Base-by-base conservation (phyloP, 2,888 invertebrate species). In the Tinea trinotella region DNA sequence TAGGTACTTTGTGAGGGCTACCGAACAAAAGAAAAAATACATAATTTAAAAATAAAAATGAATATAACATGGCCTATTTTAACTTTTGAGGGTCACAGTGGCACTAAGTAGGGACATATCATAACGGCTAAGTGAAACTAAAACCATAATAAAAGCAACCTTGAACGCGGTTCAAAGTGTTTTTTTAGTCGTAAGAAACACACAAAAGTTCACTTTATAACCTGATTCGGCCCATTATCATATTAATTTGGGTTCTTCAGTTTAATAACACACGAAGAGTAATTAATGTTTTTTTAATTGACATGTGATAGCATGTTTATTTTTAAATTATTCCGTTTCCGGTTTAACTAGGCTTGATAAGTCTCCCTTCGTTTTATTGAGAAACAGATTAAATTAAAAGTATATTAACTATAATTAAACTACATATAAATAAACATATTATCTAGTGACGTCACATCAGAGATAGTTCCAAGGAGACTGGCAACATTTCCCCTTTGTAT, bases 241-340 rank as follows among this genome's bases (percentile, higher is more conserved):
- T 80, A 73, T 67, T 73, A 79, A 81, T 80, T n/a, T 62, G 75
- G 70, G 70, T 70, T 63, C 67, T 22, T 71, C 34, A 36, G 36
- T 36, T 36, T 7, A 30, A 12, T 4, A 22, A 22, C 22, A 5
- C 7, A 22, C n/a, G 22, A 22, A 22, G 9, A 30, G 2, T 30
- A 7, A 7, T 30, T 40, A 17, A 40, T 3, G 40, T 40, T 15
- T 40, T 40, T 15, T 40, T 12, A 40, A 17, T 40, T 15, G 2
- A n/a, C 40, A 6, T 40, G 2, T 40, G 17, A 40, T 3, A 40
- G 5, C 17, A 15, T 12, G 12, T 15, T 40, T 30, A 7, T 30
- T 40, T 40, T 40, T 40, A 12, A 12, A 40, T 40, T 40, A 40
- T 12, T 40, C 22, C 30, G n/a, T 30, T 30, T 2, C 30, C 30